These are phyloP conservation scores for Pocota personata DNA, from an alignment of 2,888 invertebrate species.

Conservation along the genomic window DNA sequence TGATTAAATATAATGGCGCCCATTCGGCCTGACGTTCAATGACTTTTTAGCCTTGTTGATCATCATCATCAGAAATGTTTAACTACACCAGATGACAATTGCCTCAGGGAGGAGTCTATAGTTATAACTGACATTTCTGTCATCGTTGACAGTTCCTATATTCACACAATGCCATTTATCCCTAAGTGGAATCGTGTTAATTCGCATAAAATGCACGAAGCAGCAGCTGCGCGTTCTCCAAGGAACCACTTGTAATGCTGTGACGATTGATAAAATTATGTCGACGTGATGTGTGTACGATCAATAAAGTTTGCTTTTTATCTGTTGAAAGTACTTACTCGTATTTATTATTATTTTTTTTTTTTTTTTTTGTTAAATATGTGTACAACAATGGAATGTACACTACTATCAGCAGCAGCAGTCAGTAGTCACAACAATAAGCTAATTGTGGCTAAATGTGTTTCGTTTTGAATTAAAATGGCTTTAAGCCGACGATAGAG, in stretches of 20 bases:
- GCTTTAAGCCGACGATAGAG: background rate
- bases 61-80: background rate
- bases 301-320: conserved; percentile 3
- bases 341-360: background rate
- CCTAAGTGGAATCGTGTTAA: conserved; percentile 24
- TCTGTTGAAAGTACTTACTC: background rate
- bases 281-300: background rate
- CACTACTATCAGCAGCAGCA: background rate
- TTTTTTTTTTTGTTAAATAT: too few species aligned
- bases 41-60: conserved; percentile 51
- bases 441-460: conserved; percentile 51
- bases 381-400: conserved; percentile 7
- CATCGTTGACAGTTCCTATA: conserved; percentile 33
- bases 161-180: background rate
- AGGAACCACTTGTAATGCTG: conserved; percentile 22
- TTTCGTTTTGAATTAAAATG: conserved; percentile 37
- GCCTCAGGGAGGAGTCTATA: background rate
- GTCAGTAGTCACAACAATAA: conserved; percentile 56
- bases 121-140: conserved; percentile 19
- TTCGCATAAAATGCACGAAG: conserved; percentile 18
- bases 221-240: conserved; percentile 6
- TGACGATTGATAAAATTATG: conserved; percentile 9
- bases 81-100: conserved; percentile 6
- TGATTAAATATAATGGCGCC: conserved; percentile 39
- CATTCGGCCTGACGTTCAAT: conserved; percentile 40